These are phyloP conservation scores for Zaprionus obscuricornis DNA, from an alignment of 2,888 invertebrate genomes.

Conservation along the genomic window DNA sequence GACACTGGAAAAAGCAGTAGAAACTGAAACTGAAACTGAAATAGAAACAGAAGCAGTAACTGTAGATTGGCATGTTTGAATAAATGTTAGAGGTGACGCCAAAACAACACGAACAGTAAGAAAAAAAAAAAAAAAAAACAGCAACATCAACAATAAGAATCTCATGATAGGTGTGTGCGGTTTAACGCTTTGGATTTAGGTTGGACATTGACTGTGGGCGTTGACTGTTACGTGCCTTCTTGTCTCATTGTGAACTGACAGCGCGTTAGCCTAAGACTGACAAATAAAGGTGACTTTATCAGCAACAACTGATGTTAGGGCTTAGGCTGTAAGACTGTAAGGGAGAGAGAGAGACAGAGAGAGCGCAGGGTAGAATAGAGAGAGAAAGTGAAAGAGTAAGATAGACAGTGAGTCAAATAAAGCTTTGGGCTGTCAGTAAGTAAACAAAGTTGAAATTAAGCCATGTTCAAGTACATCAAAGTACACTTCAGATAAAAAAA, in stretches of 20 bases:
- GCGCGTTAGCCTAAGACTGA: constrained; percentile 64
- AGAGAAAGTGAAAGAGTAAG: not conserved
- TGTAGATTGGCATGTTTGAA: constrained; percentile 1
- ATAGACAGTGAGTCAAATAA: not conserved
- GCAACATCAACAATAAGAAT: constrained; percentile 27
- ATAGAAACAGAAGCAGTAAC: not conserved
- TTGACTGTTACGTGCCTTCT: constrained; percentile 58
- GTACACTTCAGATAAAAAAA: no score
- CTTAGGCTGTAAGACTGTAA: constrained; percentile 40
- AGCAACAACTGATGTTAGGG: constrained; percentile 55
- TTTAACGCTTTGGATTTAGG: constrained; percentile 63
- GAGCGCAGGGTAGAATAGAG: not conserved
- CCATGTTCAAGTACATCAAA: no score
- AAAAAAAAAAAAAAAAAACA: no score
- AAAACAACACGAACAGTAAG: no score
- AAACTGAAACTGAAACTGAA: constrained; percentile 21
- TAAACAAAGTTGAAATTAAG: not conserved
- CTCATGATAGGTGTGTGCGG: constrained; percentile 75
- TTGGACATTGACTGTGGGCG: constrained; percentile 38
- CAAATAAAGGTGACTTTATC: constrained; percentile 77
- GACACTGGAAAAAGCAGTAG: no score
- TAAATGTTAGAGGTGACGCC: constrained; percentile 51
- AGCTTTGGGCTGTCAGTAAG: constrained; percentile 8
- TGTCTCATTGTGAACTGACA: constrained; percentile 42
- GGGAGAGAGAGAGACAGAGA: not conserved